Conservation (phyloP, 1,140 invertebrate species). For the Oryzaephilus surinamensis region DNA sequence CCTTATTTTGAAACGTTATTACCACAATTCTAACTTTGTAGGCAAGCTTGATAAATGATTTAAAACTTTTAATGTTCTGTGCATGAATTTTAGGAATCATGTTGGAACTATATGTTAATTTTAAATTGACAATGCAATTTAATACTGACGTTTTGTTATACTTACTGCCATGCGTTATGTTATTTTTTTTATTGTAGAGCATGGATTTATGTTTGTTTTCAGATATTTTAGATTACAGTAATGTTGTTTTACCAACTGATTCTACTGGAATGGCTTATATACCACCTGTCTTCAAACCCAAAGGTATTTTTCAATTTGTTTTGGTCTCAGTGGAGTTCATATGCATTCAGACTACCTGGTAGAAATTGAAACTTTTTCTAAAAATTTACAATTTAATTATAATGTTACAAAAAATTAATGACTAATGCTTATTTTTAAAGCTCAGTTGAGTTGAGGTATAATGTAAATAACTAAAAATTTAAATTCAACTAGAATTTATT, state of each 20-base stretch:
- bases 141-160: too few relatives aligned
- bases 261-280: constrained; percentile 58
- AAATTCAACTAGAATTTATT: too few relatives aligned
- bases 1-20: background rate
- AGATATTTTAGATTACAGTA: constrained; percentile 68
- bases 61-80: background rate
- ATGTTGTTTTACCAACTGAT: constrained; percentile 69
- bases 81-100: background rate
- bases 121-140: constrained; percentile 1
- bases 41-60: too few relatives aligned
- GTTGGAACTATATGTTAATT: too few relatives aligned
- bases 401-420: too few relatives aligned
- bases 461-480: too few relatives aligned
- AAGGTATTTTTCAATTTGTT: constrained; percentile 46
- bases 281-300: constrained; percentile 57
- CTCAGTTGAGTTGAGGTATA: too few relatives aligned
- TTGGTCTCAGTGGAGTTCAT: background rate
- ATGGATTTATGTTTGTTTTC: constrained; percentile 47
- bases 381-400: too few relatives aligned
- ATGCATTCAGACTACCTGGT: too few relatives aligned
- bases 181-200: constrained; percentile 21
- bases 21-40: background rate
- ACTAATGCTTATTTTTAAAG: too few relatives aligned
- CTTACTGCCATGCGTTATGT: too few relatives aligned
- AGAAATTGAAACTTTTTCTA: too few relatives aligned